These are phyloP conservation scores for Dolichoris vasculosae DNA, from an alignment of 1,140 invertebrate species.

Conservation along the genomic window DNA sequence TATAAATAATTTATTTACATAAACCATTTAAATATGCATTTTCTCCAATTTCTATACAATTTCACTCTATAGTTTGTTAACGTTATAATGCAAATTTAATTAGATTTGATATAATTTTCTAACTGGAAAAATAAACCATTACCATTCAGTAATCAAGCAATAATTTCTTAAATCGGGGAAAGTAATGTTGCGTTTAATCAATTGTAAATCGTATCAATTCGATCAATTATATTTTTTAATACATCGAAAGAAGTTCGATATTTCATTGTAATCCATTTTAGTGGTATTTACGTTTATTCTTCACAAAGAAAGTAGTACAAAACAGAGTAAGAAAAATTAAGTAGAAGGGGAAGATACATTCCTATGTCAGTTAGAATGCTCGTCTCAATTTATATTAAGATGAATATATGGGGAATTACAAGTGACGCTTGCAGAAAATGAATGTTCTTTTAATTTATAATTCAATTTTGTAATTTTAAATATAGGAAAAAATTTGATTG, in stretches of 20 bases:
- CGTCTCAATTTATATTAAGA: background rate
- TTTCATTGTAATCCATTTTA: background rate
- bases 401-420: background rate
- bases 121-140: slow-evolving; percentile 34
- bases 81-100: background rate
- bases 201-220: slow-evolving; percentile 19
- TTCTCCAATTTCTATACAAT: background rate
- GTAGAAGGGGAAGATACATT: background rate
- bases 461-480: background rate
- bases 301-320: background rate
- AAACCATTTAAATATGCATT: background rate
- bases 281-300: background rate
- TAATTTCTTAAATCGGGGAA: background rate
- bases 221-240: slow-evolving; percentile 21
- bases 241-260: background rate
- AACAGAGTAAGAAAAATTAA: background rate
- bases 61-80: background rate
- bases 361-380: background rate
- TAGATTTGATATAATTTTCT: slow-evolving; percentile 40
- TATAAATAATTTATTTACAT: background rate
- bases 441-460: background rate
- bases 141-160: background rate
- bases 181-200: slow-evolving; percentile 28
- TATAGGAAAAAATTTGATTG: background rate
- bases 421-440: background rate